Conservation (phyloP, 2,797 vertebrate genomes). For the Eospalax fontanierii region DNA sequence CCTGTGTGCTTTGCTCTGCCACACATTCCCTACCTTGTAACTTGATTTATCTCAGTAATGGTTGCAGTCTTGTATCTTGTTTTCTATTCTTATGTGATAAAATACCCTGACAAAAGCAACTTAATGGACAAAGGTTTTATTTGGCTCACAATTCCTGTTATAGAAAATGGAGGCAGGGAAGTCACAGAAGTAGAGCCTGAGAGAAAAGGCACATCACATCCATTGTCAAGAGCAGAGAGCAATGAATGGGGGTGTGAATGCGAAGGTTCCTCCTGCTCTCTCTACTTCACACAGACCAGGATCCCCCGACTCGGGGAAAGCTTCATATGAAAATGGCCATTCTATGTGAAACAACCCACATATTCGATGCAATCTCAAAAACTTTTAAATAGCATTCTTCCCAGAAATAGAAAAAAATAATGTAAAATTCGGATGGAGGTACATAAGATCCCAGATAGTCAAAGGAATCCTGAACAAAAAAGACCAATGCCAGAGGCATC, state of each 20-base stretch:
- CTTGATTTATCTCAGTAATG: neutral
- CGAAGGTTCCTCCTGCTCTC: too few relatives aligned
- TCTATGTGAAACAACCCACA: neutral
- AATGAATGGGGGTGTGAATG: fast-evolving
- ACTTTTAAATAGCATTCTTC: neutral
- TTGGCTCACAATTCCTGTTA: neutral
- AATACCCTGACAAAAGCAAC: neutral
- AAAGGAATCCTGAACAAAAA: neutral
- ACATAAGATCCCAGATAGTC: neutral
- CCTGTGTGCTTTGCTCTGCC: neutral
- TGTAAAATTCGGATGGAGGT: too few relatives aligned
- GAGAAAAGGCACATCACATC: neutral
- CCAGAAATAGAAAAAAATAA: neutral
- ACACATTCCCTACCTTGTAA: neutral
- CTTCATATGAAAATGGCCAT: neutral
- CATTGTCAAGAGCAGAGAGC: neutral
- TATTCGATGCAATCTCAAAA: neutral
- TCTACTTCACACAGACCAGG: neutral
- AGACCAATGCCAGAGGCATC: neutral
- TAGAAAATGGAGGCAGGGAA: neutral
- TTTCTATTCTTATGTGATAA: neutral
- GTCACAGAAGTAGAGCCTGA: neutral
- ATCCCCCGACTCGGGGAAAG: neutral
- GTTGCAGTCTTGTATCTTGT: neutral
- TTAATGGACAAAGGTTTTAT: neutral